These are phyloP conservation scores for Theretra japonica DNA, from an alignment of 2,888 invertebrate species.

Conservation along the genomic window DNA sequence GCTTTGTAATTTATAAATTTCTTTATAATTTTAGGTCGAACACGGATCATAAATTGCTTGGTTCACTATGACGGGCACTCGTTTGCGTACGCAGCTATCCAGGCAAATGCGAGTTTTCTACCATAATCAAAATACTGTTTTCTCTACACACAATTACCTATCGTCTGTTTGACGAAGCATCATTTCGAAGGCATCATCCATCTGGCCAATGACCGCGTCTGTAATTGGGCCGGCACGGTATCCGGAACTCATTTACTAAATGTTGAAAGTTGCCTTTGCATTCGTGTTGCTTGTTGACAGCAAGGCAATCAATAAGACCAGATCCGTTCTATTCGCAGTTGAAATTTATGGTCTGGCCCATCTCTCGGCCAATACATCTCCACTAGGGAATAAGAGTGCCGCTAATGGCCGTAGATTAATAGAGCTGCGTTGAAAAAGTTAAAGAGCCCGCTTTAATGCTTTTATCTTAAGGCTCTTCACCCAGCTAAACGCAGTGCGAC, in stretches of 20 bases:
- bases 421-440: not conserved
- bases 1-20: no score
- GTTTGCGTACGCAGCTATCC: no score
- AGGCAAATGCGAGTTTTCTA: no score
- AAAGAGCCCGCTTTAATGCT: not conserved
- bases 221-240: not conserved
- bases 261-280: not conserved
- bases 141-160: no score
- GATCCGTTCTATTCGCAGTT: not conserved
- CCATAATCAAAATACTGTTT: no score
- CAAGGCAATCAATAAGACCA: not conserved
- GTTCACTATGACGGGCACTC: no score
- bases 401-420: not conserved
- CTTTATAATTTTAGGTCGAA: no score
- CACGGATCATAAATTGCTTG: no score
- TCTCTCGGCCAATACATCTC: not conserved
- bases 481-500: no score
- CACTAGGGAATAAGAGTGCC: not conserved
- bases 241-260: not conserved
- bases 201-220: not conserved
- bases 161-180: constrained; percentile 2
- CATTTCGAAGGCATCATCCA: not conserved
- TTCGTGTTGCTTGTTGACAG: not conserved
- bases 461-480: not conserved
- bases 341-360: not conserved